phyloP scores from a whole-genome alignment of 2,113 vertebrate species.

The Apaloderma vittatum region DNA sequence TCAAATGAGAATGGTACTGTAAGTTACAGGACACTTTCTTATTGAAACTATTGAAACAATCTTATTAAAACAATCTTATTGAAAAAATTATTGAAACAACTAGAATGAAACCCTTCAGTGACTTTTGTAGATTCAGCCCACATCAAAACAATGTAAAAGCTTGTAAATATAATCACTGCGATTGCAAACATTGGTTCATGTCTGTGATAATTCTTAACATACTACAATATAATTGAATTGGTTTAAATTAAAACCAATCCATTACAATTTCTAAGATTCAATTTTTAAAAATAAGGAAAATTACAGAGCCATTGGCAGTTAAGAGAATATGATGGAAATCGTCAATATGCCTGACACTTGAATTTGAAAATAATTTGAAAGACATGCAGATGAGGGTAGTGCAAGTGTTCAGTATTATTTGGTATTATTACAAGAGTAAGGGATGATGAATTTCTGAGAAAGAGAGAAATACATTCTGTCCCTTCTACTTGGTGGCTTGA shows the following conservation, averaged over 20 bases:
- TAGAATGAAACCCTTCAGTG: not conserved
- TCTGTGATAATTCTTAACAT: not conserved
- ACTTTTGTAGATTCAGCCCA: accelerated
- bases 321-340: not conserved
- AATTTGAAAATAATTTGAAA: not conserved
- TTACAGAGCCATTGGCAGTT: not conserved
- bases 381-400: not conserved
- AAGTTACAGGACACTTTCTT: not conserved
- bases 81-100: no score
- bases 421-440: not conserved
- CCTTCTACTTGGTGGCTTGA: not conserved
- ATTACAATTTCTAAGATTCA: not conserved
- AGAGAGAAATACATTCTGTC: not conserved
- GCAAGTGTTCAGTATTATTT: not conserved
- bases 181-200: not conserved
- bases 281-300: not conserved
- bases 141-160: not conserved
- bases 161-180: not conserved
- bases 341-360: not conserved
- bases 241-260: not conserved
- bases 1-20: not conserved
- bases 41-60: no score
- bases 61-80: no score
- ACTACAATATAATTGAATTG: not conserved
- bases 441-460: not conserved